Conservation (phyloP, 2,113 vertebrate species). For the Gasterosteus aculeatus region DNA sequence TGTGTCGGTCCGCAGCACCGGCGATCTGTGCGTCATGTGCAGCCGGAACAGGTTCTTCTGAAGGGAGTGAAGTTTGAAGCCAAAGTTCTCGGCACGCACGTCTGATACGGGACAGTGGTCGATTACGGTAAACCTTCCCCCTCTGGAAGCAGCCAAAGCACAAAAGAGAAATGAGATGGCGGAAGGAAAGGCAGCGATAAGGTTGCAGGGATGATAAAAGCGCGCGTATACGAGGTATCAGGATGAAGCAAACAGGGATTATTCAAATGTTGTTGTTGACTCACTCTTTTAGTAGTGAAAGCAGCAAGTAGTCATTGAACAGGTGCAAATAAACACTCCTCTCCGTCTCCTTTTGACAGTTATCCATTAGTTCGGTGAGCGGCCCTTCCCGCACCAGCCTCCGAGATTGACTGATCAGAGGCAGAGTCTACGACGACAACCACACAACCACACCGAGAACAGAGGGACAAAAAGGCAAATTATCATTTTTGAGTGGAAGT, state of each 20-base stretch:
- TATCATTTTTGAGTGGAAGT: neutral
- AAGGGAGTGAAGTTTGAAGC: slow-evolving; percentile 90
- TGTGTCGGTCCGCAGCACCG: slow-evolving; percentile 90
- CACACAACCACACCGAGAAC: neutral
- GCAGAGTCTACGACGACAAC: slow-evolving; percentile 86
- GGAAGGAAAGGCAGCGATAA: slow-evolving; percentile 20
- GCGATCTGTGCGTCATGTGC: slow-evolving; percentile 80
- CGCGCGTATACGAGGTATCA: slow-evolving; percentile 8
- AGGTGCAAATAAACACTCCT: slow-evolving; percentile 90
- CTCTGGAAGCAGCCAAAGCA: slow-evolving; percentile 72
- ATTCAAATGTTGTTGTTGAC: slow-evolving; percentile 31
- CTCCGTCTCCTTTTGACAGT: slow-evolving; percentile 87
- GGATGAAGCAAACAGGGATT: slow-evolving; percentile 16
- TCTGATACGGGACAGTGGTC: slow-evolving; percentile 88
- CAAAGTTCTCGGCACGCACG: slow-evolving; percentile 90
- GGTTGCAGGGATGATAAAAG: slow-evolving; percentile 7
- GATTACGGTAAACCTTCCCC: slow-evolving; percentile 89
- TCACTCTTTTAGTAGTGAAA: slow-evolving; percentile 92
- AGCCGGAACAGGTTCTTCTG: slow-evolving; percentile 93
- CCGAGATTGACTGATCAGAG: slow-evolving; percentile 94
- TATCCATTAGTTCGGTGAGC: slow-evolving; percentile 83
- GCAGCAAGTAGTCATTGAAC: slow-evolving; percentile 93
- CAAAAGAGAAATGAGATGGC: slow-evolving; percentile 12
- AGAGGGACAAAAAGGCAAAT: neutral
- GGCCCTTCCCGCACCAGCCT: slow-evolving; percentile 90